These are phyloP conservation scores for Vidua chalybeata DNA, from an alignment of 2,113 vertebrate genomes.

Conservation along the genomic window DNA sequence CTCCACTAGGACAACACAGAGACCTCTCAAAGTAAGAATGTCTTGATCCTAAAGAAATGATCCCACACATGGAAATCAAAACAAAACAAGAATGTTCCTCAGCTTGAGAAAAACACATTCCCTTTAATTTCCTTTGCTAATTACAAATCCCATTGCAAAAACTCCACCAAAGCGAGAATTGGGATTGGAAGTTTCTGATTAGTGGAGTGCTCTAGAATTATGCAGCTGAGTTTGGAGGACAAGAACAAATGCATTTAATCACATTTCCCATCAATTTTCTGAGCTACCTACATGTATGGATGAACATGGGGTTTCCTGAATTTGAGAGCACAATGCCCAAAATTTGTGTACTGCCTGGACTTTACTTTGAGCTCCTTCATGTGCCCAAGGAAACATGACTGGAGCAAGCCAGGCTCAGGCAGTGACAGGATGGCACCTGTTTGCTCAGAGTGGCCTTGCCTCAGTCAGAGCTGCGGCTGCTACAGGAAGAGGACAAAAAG, in stretches of 20 bases:
- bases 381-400: background rate
- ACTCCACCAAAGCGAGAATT: background rate
- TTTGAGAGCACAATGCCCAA: background rate
- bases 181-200: background rate
- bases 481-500: background rate
- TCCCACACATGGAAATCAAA: background rate
- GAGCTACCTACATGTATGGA: background rate
- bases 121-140: background rate
- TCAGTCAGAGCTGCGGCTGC: background rate
- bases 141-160: background rate
- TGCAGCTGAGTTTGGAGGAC: background rate
- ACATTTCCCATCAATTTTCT: background rate
- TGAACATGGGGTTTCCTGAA: background rate
- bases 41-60: background rate
- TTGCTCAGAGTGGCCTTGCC: background rate
- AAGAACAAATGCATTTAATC: background rate
- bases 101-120: background rate
- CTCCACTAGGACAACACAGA: background rate
- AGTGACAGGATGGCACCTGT: fast-evolving
- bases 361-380: background rate
- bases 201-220: background rate
- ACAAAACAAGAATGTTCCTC: background rate
- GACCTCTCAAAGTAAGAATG: background rate
- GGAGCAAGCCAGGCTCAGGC: background rate
- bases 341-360: background rate